Conservation (phyloP, 2,888 invertebrate genomes). For the Lepidocyrtinus sp. region DNA sequence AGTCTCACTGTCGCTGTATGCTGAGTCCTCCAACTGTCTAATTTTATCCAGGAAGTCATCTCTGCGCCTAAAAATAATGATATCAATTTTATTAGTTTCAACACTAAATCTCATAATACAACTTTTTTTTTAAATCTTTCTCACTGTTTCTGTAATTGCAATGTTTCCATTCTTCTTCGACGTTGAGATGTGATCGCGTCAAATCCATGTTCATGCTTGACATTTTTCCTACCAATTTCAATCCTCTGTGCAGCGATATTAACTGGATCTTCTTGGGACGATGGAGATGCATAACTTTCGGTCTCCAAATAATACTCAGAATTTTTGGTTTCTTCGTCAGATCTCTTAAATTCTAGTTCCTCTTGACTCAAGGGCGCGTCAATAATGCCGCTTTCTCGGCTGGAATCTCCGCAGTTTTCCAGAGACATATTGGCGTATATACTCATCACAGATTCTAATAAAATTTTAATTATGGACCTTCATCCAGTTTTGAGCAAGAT, state of each 20-base stretch:
- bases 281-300: too few species aligned
- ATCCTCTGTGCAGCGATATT: too few species aligned
- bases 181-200: constrained; percentile 58
- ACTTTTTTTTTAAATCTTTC: too few species aligned
- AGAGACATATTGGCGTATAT: too few species aligned
- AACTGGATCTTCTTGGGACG: too few species aligned
- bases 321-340: neutral
- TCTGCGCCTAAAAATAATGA: constrained; percentile 74
- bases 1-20: constrained; percentile 71
- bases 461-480: too few species aligned
- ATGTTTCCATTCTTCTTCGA: constrained; percentile 57
- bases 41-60: constrained; percentile 74
- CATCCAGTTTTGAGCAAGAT: too few species aligned
- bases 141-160: constrained; percentile 66
- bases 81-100: neutral
- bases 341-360: constrained; percentile 1
- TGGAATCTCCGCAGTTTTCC: constrained; percentile 21
- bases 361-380: neutral
- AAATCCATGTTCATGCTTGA: constrained; percentile 41
- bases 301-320: too few species aligned
- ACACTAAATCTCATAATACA: too few species aligned
- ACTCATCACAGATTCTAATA: too few species aligned
- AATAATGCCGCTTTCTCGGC: constrained; percentile 26
- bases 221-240: neutral
- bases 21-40: constrained; percentile 74